Conservation (phyloP, 2,797 vertebrate species). For the Florisuga fusca region DNA sequence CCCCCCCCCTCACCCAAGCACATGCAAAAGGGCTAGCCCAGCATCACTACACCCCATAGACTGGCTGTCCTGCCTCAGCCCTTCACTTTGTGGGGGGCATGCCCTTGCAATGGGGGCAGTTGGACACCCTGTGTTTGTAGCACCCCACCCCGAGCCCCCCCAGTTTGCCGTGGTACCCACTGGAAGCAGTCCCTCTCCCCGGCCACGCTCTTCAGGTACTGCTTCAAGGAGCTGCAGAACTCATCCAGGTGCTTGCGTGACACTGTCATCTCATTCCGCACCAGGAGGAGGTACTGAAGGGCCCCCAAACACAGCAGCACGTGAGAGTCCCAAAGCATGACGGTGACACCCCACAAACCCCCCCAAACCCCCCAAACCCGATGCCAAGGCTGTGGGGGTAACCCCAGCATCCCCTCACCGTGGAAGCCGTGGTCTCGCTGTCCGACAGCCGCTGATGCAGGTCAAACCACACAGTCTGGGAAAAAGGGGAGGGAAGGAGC, state of each 20-base stretch:
- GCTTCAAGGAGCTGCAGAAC: conserved; percentile 92
- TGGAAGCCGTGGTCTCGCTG: conserved; percentile 87
- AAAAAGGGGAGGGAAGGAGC: not conserved
- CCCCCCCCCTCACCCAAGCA: not conserved
- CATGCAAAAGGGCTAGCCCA: not conserved
- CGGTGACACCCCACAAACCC: fast-evolving
- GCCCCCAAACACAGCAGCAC: not conserved
- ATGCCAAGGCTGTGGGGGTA: not conserved
- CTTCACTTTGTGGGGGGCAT: not conserved
- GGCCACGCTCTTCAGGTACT: conserved; percentile 93
- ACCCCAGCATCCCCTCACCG: conserved; percentile 82
- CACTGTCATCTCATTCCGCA: conserved; percentile 94
- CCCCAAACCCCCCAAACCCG: fast-evolving
- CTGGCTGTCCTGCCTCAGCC: not conserved
- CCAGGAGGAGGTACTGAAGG: conserved; percentile 89
- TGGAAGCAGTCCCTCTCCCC: conserved; percentile 92
- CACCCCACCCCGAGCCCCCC: fast-evolving
- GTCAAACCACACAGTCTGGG: conserved; percentile 94
- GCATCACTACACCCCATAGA: not conserved
- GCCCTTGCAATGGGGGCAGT: not conserved
- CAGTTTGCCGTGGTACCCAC: conserved; percentile 75
- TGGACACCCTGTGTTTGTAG: not conserved
- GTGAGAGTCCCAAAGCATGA: not conserved
- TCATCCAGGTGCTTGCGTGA: conserved; percentile 92
- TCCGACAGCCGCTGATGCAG: conserved; percentile 96